Evolutionary conservation across 2,888 invertebrate genomes (phyloP), one percentile per base, ranked within the genome.

Genomic region (Mesorhabditis spiculigera): DNA sequence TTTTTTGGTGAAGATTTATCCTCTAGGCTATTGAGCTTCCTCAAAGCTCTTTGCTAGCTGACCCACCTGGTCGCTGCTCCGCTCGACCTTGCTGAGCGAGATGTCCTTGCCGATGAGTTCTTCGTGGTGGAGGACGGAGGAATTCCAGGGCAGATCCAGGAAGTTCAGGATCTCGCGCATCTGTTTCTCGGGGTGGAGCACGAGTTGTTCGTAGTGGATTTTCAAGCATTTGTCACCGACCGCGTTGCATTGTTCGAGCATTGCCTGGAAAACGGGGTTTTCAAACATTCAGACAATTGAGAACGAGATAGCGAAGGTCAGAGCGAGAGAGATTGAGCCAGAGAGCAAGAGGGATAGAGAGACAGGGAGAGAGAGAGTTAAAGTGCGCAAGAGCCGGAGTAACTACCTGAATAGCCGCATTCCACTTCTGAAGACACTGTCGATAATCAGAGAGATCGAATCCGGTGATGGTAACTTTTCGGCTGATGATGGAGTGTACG

Each of bases 401-500:
- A 28, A 28, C 28, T 28, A 28, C 28, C 28, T 93, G 92, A 86
- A 85, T 83, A 4, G 84, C 85, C 44, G 78, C 71, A 89, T 96
- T 97, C 97, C 98, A 98, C 88, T 95, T 95, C 81, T 90, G 91
- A 89, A 98, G 89, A 88, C 96, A 96, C 88, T 95, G 84, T 75
- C 94, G 91, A 88, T 94, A 95, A 87, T 92, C 93, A 81, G 91
- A 91, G 87, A 97, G 89, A 89, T 97, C 95, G 89, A 98, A 98
- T 65, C 95, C 96, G 16, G 93, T 92, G 85, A 93, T 93, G 50
- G 91, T 91, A 66, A 91, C 77, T 90, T 95, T 93, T 82, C 97
- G 90, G 67, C 93, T 92, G 86, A 98, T 96, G 87, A 98, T 95
- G 76, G 96, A 97, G 89, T 98, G 96, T 74, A 96, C 96, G 43